Conservation (phyloP, 2,888 invertebrate species). For the Periphyllus acericola region DNA sequence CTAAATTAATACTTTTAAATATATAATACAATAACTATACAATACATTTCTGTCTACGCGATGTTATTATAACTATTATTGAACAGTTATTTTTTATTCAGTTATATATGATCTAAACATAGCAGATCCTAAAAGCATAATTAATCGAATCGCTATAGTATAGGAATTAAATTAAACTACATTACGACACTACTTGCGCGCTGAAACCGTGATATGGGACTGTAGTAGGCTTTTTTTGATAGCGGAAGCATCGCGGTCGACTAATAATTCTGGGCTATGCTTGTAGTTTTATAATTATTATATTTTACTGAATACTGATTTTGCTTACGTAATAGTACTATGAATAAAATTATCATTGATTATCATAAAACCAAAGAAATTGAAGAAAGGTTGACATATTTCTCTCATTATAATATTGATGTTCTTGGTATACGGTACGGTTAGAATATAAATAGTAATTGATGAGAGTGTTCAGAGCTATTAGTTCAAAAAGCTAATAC, state of each 20-base stretch:
- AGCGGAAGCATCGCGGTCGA: neutral
- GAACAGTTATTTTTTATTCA: too few species aligned
- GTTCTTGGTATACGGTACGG: neutral
- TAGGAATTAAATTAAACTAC: too few species aligned
- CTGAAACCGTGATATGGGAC: neutral
- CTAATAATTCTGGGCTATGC: neutral
- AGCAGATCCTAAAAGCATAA: too few species aligned
- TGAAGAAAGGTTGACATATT: neutral
- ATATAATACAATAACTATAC: too few species aligned
- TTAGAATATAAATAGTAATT: neutral
- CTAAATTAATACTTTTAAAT: too few species aligned
- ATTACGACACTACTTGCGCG: too few species aligned
- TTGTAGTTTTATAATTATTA: constrained; percentile 18
- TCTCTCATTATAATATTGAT: neutral
- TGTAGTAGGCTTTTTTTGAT: neutral
- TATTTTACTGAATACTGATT: constrained; percentile 27
- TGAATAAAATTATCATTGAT: constrained; percentile 53
- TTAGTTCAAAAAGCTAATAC: neutral
- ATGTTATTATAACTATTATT: too few species aligned
- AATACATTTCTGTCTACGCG: too few species aligned
- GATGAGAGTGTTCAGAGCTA: neutral
- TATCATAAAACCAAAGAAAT: constrained; percentile 12
- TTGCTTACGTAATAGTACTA: neutral
- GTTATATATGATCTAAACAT: too few species aligned
- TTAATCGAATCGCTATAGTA: too few species aligned